Conservation (phyloP, 2,888 invertebrate genomes). For the Scaptodrosophila latifasciaeformis region DNA sequence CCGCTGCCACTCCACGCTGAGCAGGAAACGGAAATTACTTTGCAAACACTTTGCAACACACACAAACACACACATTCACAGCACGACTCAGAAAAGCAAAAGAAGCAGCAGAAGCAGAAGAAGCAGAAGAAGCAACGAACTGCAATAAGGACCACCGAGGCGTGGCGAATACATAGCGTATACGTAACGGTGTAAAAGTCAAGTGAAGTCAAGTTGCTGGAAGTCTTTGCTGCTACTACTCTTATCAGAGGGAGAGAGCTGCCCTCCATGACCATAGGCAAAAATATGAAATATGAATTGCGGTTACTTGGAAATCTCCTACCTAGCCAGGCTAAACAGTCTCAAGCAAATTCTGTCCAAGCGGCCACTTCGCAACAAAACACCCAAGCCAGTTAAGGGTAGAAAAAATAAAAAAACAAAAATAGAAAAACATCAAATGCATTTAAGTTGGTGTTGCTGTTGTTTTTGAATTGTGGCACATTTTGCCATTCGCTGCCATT, state of each 20-base stretch:
- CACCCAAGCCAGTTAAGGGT: not conserved
- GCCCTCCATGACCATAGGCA: constrained; percentile 48
- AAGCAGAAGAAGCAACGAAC: not conserved
- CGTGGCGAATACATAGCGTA: constrained; percentile 10
- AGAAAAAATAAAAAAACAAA: too few relatives aligned
- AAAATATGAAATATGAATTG: constrained; percentile 67
- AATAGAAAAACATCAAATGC: constrained; percentile 61
- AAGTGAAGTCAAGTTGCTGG: constrained; percentile 44
- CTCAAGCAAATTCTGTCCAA: not conserved
- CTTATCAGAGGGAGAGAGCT: constrained; percentile 18
- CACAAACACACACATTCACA: constrained; percentile 8
- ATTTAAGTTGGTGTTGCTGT: constrained; percentile 49
- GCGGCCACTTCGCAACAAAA: too few relatives aligned
- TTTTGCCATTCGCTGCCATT: constrained; percentile 6
- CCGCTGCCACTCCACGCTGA: constrained; percentile 58
- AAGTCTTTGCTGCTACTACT: constrained; percentile 12
- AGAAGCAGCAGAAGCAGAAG: not conserved
- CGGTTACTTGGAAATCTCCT: constrained; percentile 55
- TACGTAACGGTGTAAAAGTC: constrained; percentile 33
- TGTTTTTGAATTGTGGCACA: constrained; percentile 49
- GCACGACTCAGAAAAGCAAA: constrained; percentile 27
- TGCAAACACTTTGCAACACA: constrained; percentile 61
- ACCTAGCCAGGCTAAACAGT: constrained; percentile 23
- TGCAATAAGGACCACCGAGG: not conserved
- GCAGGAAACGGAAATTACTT: constrained; percentile 68